Percentiles rank a stretch among this genome's conserved stretches.
Evolutionary conservation across 2,797 vertebrate species (phyloP).

Genomic region (Sebastes goodei): DNA sequence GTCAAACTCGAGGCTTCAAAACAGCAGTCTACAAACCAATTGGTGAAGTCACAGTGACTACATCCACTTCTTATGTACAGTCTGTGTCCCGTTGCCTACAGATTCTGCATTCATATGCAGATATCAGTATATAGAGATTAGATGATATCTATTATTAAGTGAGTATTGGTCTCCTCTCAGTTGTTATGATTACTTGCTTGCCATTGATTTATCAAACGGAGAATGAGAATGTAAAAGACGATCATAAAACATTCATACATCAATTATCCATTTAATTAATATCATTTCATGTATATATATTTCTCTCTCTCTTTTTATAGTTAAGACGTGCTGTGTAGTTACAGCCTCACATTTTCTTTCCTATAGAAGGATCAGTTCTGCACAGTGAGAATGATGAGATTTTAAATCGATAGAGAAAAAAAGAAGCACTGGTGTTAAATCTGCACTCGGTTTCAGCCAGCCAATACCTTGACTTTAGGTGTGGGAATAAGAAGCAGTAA

Average conservation of each 20-base stretch:
- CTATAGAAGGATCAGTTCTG: not conserved
- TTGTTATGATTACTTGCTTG: not conserved
- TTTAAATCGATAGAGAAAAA: not conserved
- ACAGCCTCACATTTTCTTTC: not conserved
- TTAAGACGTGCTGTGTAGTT: not conserved
- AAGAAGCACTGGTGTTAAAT: not conserved
- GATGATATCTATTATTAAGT: not conserved
- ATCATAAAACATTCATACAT: not conserved
- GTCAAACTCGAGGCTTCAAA: too few species aligned
- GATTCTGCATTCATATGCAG: not conserved
- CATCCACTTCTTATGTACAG: too few species aligned
- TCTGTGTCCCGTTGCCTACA: not conserved
- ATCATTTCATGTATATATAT: not conserved
- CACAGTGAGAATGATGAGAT: not conserved
- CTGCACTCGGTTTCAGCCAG: slow-evolving; percentile 3
- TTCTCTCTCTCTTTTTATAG: not conserved
- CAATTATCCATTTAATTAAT: not conserved
- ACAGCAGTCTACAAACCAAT: too few species aligned
- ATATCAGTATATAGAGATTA: not conserved
- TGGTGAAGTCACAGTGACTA: too few species aligned
- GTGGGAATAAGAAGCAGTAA: slow-evolving; percentile 3
- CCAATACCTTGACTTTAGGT: not conserved
- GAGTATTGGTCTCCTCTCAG: not conserved
- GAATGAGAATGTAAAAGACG: not conserved
- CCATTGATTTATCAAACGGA: not conserved